Conservation (phyloP, 2,888 invertebrate genomes). For the Drosophila paucipuncta region DNA sequence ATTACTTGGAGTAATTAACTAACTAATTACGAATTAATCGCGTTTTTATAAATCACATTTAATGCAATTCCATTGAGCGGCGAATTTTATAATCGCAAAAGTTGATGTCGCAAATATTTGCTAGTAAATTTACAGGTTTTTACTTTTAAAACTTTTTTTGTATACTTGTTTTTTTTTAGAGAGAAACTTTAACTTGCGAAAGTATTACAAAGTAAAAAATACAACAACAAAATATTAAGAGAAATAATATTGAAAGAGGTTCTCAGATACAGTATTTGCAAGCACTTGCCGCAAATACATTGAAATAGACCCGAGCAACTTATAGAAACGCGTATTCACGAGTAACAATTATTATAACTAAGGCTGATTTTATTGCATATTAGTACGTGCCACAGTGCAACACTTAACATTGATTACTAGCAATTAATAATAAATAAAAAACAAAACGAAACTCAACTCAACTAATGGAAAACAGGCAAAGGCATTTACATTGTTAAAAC, state of each 20-base stretch:
- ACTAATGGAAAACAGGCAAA: slow-evolving; percentile 41
- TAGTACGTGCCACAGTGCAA: slow-evolving; percentile 34
- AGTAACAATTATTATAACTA: slow-evolving; percentile 80
- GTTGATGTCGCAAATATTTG: slow-evolving; percentile 62
- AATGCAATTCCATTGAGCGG: slow-evolving; percentile 26
- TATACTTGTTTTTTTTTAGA: slow-evolving; percentile 77
- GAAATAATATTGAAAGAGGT: slow-evolving; percentile 55
- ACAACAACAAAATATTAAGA: slow-evolving; percentile 1
- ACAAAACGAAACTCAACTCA: slow-evolving; percentile 16
- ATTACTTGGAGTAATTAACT: slow-evolving; percentile 51
- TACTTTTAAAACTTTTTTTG: slow-evolving; percentile 70
- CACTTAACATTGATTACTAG: slow-evolving; percentile 42
- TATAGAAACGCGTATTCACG: slow-evolving; percentile 49
- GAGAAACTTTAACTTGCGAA: slow-evolving; percentile 69
- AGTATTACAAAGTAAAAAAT: slow-evolving; percentile 35
- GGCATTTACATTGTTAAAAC: slow-evolving; percentile 66
- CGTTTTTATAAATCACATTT: slow-evolving; percentile 63
- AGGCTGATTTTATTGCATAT: slow-evolving; percentile 77
- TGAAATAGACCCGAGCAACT: slow-evolving; percentile 35
- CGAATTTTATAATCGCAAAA: slow-evolving; percentile 27
- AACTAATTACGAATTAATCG: slow-evolving; percentile 43
- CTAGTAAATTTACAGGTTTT: slow-evolving; percentile 81
- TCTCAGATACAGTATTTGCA: slow-evolving; percentile 61
- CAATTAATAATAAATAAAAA: slow-evolving; percentile 27
- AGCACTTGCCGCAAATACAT: slow-evolving; percentile 48